phyloP scores from a whole-genome alignment of 2,888 invertebrate genomes.

The Plusia festucae region DNA sequence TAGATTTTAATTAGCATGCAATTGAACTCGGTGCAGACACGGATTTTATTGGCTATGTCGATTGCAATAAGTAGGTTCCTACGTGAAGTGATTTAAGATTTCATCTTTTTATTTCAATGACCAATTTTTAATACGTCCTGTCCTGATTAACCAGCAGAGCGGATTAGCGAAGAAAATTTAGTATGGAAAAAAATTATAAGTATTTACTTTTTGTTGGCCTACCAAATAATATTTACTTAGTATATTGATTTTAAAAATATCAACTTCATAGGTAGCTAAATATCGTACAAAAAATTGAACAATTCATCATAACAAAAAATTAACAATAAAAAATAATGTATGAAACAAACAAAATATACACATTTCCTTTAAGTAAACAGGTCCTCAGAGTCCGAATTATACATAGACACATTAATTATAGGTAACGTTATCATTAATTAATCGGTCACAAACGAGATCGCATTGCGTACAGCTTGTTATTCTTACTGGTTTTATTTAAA shows the following conservation, averaged over 20 bases:
- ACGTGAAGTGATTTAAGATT: background rate
- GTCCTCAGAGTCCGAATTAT: constrained; percentile 25
- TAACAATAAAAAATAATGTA: background rate
- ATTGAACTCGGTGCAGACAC: constrained; percentile 12
- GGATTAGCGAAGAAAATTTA: too few species aligned
- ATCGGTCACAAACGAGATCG: constrained; percentile 44
- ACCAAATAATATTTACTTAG: too few species aligned
- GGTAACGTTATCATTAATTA: constrained; percentile 46
- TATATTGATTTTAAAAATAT: too few species aligned
- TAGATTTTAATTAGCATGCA: constrained; percentile 35
- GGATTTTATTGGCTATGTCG: constrained; percentile 14
- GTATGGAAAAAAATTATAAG: too few species aligned
- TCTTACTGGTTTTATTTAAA: constrained; percentile 24
- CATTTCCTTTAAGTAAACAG: constrained; percentile 36
- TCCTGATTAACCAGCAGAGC: background rate
- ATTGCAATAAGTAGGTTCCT: background rate
- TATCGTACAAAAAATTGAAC: background rate
- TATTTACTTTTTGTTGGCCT: too few species aligned
- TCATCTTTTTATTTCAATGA: constrained; percentile 2
- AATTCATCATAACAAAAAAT: background rate
- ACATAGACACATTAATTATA: constrained; percentile 45
- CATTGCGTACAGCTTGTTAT: constrained; percentile 26
- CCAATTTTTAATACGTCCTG: background rate
- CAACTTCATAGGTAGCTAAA: background rate
- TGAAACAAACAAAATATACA: background rate